phyloP scores from a whole-genome alignment of 1,140 invertebrate species.

The Stenopsyche tienmushanensis region DNA sequence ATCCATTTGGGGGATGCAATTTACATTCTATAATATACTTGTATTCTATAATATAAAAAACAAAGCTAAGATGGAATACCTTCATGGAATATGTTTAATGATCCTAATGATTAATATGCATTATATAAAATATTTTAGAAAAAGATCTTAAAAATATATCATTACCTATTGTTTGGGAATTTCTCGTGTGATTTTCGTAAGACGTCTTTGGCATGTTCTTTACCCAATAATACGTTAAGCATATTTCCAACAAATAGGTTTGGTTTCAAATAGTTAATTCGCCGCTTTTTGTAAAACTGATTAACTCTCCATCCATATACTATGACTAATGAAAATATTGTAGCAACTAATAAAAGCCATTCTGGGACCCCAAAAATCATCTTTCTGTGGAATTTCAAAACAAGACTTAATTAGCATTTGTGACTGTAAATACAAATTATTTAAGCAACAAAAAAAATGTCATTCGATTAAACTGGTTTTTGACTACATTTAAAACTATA shows the following conservation, averaged over 20 bases:
- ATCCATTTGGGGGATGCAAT: no score
- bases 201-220: conserved; percentile 5
- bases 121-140: not conserved
- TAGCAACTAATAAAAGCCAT: not conserved
- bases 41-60: no score
- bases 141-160: not conserved
- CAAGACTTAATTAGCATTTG: not conserved
- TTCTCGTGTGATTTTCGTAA: not conserved
- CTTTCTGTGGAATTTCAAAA: not conserved
- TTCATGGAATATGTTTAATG: no score
- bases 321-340: not conserved
- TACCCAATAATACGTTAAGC: not conserved
- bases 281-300: conserved; percentile 1
- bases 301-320: conserved; percentile 1
- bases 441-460: no score
- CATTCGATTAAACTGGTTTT: no score
- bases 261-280: not conserved
- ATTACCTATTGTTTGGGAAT: conserved; percentile 13
- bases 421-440: not conserved
- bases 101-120: conserved; percentile 14
- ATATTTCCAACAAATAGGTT: conserved; percentile 15
- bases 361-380: not conserved
- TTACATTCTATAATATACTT: no score
- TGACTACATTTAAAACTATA: no score
- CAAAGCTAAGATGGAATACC: no score